Percentiles rank a stretch among this genome's conserved stretches.
These are phyloP conservation scores for Cranoglanis bouderius DNA, from an alignment of 2,113 vertebrate genomes.

Conservation along the genomic window DNA sequence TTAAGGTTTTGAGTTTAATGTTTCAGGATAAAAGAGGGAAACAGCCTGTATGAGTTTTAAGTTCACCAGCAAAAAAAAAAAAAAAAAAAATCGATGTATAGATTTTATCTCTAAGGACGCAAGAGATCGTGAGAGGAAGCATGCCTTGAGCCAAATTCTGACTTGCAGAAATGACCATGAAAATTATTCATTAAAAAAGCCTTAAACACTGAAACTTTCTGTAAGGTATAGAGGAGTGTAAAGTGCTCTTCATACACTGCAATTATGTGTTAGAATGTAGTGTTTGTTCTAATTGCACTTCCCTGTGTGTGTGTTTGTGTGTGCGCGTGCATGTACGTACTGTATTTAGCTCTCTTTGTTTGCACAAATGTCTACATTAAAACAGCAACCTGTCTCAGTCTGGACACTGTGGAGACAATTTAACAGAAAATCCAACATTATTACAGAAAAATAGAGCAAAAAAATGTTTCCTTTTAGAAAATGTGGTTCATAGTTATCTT, in stretches of 20 bases:
- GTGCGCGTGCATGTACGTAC: background rate
- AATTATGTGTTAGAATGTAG: background rate
- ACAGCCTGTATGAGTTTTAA: background rate
- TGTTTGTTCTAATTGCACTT: background rate
- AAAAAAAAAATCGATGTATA: background rate
- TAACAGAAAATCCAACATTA: background rate
- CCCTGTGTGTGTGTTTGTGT: background rate
- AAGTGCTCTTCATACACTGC: background rate
- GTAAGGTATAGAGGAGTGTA: background rate
- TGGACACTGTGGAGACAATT: background rate
- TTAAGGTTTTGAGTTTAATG: background rate
- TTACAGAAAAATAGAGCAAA: background rate
- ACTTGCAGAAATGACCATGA: slow-evolving; percentile 9
- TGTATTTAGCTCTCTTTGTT: background rate
- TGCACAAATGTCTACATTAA: background rate
- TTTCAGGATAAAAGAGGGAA: slow-evolving; percentile 12
- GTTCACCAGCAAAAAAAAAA: background rate
- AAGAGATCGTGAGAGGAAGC: slow-evolving; percentile 1
- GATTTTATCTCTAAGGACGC: slow-evolving; percentile 7
- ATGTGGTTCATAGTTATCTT: background rate
- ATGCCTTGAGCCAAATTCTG: slow-evolving; percentile 2
- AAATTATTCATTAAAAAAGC: slow-evolving; percentile 22
- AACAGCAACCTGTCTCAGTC: background rate
- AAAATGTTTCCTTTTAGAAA: background rate
- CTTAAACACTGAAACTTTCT: background rate